Evolutionary conservation across 2,888 invertebrate species (phyloP).

Genomic region (Idaea aversata): DNA sequence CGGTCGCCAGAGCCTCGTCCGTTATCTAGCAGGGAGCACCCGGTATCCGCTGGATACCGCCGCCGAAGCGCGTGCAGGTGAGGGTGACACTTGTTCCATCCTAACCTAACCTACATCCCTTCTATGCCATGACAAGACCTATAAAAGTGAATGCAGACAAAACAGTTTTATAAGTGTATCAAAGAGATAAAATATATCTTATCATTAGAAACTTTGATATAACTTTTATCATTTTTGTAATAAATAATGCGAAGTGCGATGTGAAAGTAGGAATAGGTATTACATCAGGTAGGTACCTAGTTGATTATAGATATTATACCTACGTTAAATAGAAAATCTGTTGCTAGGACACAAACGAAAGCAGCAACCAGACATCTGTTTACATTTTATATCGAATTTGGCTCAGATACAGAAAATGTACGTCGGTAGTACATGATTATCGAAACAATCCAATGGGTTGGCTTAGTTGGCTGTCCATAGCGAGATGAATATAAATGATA

Average conservation of each 20-base stretch:
- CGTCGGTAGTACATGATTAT: too few species aligned
- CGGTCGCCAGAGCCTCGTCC: conserved; percentile 25
- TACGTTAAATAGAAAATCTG: not conserved
- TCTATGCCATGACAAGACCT: too few species aligned
- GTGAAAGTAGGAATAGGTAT: not conserved
- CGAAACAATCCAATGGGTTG: too few species aligned
- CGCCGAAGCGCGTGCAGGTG: conserved; percentile 17
- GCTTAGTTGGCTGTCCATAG: too few species aligned
- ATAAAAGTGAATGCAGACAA: too few species aligned
- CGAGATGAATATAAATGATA: too few species aligned
- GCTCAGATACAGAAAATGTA: not conserved
- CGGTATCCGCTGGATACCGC: conserved; percentile 5
- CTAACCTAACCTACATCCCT: too few species aligned
- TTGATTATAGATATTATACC: too few species aligned
- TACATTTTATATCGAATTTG: not conserved
- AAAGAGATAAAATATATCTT: not conserved
- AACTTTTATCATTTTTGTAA: not conserved
- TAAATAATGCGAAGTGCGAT: not conserved
- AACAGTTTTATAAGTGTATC: too few species aligned
- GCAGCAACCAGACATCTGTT: not conserved
- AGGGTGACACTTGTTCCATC: conserved; percentile 11
- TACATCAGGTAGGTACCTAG: not conserved
- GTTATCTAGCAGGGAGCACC: conserved; percentile 26
- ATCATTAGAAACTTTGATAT: not conserved
- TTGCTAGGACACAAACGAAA: not conserved